Conservation (phyloP, 2,797 vertebrate species). For the Manis javanica region DNA sequence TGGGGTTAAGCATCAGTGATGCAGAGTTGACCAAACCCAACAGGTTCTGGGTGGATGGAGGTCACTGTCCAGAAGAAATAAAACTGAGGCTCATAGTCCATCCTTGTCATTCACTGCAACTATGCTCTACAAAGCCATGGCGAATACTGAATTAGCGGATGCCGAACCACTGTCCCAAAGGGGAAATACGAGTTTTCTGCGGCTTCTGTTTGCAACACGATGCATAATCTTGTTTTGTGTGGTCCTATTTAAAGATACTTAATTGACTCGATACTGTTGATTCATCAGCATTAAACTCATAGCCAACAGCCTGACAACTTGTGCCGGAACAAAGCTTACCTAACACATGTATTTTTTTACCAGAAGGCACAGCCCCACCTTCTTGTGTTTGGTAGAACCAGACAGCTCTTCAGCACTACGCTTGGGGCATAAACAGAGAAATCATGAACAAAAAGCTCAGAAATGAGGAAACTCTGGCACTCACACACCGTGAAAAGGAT, state of each 20-base stretch:
- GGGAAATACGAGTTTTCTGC: neutral
- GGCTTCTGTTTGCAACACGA: neutral
- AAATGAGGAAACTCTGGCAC: neutral
- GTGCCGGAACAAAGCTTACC: accelerated
- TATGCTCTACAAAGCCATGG: neutral
- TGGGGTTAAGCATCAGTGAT: neutral
- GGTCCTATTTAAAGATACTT: neutral
- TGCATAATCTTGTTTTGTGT: neutral
- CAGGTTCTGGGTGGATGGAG: neutral
- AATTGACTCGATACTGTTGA: neutral
- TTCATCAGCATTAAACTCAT: neutral
- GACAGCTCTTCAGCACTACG: accelerated
- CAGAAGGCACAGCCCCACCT: neutral
- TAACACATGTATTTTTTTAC: neutral
- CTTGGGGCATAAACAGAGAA: neutral
- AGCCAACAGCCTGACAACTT: accelerated
- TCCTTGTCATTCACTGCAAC: neutral
- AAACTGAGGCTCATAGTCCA: neutral
- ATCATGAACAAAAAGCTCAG: neutral
- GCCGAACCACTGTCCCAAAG: neutral
- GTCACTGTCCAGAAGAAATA: neutral
- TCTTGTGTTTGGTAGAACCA: neutral
- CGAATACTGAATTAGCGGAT: neutral
- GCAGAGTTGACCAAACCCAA: neutral
- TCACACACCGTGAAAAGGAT: accelerated